Evolutionary conservation across 2,888 invertebrate species (phyloP).

Genomic region (Tenthredo scrophulariae): DNA sequence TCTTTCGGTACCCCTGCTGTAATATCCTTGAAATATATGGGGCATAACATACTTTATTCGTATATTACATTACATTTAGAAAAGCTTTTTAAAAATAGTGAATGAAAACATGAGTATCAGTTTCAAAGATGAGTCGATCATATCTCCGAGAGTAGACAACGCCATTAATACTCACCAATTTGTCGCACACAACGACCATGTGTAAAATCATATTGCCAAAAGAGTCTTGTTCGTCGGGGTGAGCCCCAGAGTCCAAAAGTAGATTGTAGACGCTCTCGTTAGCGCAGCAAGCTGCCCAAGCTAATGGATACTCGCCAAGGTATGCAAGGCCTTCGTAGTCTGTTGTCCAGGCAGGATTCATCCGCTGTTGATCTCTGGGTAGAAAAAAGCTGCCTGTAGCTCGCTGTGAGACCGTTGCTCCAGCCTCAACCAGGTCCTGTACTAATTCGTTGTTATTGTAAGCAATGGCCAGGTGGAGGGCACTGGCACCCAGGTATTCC

Average conservation of each 20-base stretch:
- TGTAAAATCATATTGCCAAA: slow-evolving; percentile 99
- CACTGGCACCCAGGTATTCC: slow-evolving; percentile 98
- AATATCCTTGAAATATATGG: not conserved
- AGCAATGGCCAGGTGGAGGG: slow-evolving; percentile 97
- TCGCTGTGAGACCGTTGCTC: slow-evolving; percentile 94
- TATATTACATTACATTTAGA: not conserved
- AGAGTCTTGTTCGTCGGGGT: slow-evolving; percentile 97
- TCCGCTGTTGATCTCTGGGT: slow-evolving; percentile 94
- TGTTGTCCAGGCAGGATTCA: slow-evolving; percentile 88
- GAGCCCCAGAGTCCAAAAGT: slow-evolving; percentile 93
- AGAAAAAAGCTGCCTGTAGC: slow-evolving; percentile 98
- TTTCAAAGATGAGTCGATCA: not conserved
- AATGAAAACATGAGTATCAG: not conserved
- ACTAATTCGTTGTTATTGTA: slow-evolving; percentile 97
- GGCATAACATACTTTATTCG: not conserved
- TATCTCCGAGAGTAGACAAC: not conserved
- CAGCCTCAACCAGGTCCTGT: slow-evolving; percentile 94
- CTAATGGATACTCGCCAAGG: slow-evolving; percentile 97
- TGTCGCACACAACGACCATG: slow-evolving; percentile 99
- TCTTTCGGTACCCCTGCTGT: not conserved
- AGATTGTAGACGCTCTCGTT: slow-evolving; percentile 98
- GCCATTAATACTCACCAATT: slow-evolving; percentile 84
- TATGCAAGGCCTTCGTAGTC: slow-evolving; percentile 98
- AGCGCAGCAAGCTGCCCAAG: slow-evolving; percentile 98
- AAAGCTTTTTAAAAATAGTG: not conserved